Conservation (phyloP, 2,888 invertebrate genomes). For the Rhyacophila evoluta region DNA sequence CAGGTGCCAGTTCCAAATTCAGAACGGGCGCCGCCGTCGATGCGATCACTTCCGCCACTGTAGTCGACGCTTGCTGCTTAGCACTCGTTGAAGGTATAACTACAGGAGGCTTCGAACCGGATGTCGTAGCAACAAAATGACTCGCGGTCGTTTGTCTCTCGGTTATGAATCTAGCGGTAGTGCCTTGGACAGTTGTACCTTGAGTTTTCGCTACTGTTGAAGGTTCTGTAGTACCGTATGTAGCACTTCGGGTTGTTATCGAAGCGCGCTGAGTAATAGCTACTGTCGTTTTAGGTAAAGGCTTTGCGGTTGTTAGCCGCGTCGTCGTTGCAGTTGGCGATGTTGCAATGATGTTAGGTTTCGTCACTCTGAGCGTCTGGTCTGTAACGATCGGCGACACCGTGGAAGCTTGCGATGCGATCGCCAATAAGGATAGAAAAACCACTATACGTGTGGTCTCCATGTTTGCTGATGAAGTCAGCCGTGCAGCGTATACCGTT, state of each 20-base stretch:
- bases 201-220: not conserved
- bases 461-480: constrained; percentile 36
- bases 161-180: not conserved
- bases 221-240: constrained; percentile 26
- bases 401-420: constrained; percentile 46
- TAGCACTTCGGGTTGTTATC: not conserved
- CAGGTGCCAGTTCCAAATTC: constrained; percentile 27
- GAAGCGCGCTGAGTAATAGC: not conserved
- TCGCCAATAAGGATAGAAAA: constrained; percentile 38
- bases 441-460: constrained; percentile 40
- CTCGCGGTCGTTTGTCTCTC: constrained; percentile 1
- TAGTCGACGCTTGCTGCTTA: not conserved
- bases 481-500: not conserved
- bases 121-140: not conserved
- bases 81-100: not conserved
- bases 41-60: not conserved
- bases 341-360: constrained; percentile 57
- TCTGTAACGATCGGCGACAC: constrained; percentile 26
- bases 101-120: not conserved
- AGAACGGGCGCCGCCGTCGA: not conserved
- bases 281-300: constrained; percentile 63
- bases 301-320: constrained; percentile 61
- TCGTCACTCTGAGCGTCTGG: constrained; percentile 27
- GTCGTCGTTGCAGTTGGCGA: constrained; percentile 61
- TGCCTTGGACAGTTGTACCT: not conserved